Evolutionary conservation across 2,888 invertebrate species (phyloP).

Genomic region (Melieria omissa): DNA sequence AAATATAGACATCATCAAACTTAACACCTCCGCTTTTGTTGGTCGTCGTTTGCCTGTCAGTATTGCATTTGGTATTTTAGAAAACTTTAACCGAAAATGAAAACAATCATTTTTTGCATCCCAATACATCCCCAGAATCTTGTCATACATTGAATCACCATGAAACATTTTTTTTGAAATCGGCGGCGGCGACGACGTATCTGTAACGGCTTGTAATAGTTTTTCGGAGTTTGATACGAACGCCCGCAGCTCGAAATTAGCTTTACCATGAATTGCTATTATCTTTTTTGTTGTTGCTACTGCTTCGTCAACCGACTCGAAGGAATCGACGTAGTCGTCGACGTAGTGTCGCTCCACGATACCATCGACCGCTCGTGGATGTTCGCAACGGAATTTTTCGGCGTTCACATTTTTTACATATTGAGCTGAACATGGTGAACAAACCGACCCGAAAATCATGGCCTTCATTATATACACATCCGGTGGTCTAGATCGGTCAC

Average conservation of each 20-base stretch:
- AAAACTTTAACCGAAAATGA: conserved; percentile 4
- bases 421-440: conserved; percentile 40
- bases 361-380: conserved; percentile 18
- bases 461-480: conserved; percentile 35
- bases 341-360: conserved; percentile 26
- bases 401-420: conserved; percentile 40
- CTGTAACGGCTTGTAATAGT: background rate
- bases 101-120: background rate
- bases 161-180: background rate
- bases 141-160: background rate
- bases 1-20: conserved; percentile 11
- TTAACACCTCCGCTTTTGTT: conserved; percentile 27
- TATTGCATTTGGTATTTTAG: background rate
- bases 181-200: background rate
- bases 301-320: conserved; percentile 15
- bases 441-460: conserved; percentile 38
- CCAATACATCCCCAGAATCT: conserved; percentile 8
- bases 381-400: conserved; percentile 23
- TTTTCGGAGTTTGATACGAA: conserved; percentile 3
- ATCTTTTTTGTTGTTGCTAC: background rate
- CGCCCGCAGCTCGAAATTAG: background rate
- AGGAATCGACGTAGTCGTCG: conserved; percentile 27
- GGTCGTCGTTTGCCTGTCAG: conserved; percentile 25
- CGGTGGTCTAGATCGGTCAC: conserved; percentile 18
- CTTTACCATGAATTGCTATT: background rate